Conservation (phyloP, 1,140 invertebrate genomes). For the Forficula auricularia region DNA sequence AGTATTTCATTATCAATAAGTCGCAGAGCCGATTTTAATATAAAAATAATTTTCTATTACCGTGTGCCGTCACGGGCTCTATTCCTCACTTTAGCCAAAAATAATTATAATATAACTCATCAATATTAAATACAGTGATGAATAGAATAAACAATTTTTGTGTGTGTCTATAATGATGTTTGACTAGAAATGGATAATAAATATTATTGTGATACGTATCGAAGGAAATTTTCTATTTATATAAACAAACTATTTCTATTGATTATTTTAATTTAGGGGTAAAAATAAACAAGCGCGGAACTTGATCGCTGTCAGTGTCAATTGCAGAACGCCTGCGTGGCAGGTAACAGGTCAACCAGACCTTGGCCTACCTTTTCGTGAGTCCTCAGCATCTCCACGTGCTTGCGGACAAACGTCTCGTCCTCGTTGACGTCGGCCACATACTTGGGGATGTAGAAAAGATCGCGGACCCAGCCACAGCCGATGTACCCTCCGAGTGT, state of each 20-base stretch:
- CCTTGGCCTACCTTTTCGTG: conserved; percentile 48
- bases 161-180: too few species aligned
- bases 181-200: too few species aligned
- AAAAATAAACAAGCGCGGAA: not conserved
- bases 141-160: too few species aligned
- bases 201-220: not conserved
- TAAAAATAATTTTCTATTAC: too few species aligned
- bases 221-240: not conserved
- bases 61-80: too few species aligned
- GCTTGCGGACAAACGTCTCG: conserved; percentile 43
- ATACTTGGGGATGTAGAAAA: conserved; percentile 71
- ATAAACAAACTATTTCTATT: not conserved
- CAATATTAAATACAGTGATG: too few species aligned
- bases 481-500: conserved; percentile 73
- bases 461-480: conserved; percentile 68
- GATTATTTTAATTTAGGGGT: not conserved
- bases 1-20: too few species aligned
- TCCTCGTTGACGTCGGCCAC: conserved; percentile 74
- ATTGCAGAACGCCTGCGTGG: conserved; percentile 6
- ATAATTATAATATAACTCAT: too few species aligned
- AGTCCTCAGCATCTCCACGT: conserved; percentile 39
- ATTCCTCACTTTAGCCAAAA: too few species aligned
- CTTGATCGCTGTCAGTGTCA: not conserved
- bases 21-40: too few species aligned
- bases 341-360: too few species aligned